Base-by-base conservation (phyloP, 2,797 vertebrate species). In the Potorous gilbertii region DNA sequence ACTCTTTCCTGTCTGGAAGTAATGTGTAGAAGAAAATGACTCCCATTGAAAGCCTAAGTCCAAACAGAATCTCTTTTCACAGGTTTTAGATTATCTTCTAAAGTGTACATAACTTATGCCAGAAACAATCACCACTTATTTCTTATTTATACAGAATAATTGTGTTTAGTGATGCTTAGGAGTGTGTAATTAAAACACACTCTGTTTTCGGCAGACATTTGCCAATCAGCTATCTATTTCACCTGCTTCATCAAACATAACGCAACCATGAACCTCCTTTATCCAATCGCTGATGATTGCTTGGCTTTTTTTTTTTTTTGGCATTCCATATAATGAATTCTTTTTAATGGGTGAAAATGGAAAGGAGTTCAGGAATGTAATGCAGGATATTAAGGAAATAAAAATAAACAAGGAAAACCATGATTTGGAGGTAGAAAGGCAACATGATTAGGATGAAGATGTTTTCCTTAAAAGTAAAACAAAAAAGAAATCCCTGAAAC, bases 111-210 rank as follows among this genome's bases (percentile, higher is more conserved):
- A 59, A 92, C 52, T 59, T 92, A 62, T 50, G 59, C 31, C 24
- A 92, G 59, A 54, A 92, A 59, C 28, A 52, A 59, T 92, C 40
- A 59, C 40, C 14, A 92, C 56, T 92, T 59, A 56, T 57, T 52
- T 92, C 50, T 40, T 52, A 92, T 59, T 92, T 59, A 52, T 92
- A 59, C 56, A 92, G 6, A 50, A 21, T 57, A 52, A 34, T n/a
- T 92, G 50, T 62, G 29, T 92, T 50, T 52, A 57, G 59, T 10
- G 50, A 92, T 54, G 46, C 56, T 21, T 62, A 62, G 56, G 46
- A 92, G 59, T 57, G 54, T 50, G 28, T 92, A 52, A 59, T 59
- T 92, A 92, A 92, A 92, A 92, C n/a, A 46, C 52, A 92, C 46
- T 91, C 55, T 31, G 56, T 11, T 92, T 59, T 59, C 40, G 31